These are phyloP conservation scores for Cylindroiulus punctatus DNA, from an alignment of 2,888 invertebrate genomes.

Conservation along the genomic window DNA sequence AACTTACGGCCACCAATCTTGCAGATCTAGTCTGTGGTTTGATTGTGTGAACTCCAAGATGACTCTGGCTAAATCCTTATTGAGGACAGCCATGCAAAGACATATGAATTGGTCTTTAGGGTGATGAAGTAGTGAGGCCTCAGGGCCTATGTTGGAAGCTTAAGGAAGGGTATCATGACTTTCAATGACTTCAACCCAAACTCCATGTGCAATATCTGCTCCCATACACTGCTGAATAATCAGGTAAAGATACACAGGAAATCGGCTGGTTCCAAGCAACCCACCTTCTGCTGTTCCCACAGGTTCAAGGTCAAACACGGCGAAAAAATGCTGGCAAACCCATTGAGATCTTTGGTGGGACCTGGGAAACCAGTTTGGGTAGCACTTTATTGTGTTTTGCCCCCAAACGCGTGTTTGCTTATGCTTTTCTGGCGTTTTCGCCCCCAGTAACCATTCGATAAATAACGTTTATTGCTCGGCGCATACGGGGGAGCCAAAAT, in stretches of 20 bases:
- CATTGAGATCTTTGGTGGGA: neutral
- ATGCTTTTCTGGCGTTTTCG: constrained; percentile 1
- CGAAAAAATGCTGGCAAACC: neutral
- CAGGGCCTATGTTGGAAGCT: too few relatives aligned
- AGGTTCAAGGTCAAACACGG: neutral
- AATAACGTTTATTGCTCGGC: neutral
- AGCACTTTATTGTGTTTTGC: constrained; percentile 24
- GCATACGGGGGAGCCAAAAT: neutral
- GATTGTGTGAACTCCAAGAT: too few relatives aligned
- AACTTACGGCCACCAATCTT: too few relatives aligned
- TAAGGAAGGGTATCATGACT: too few relatives aligned
- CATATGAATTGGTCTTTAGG: too few relatives aligned
- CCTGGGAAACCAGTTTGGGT: neutral
- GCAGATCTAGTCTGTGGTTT: too few relatives aligned
- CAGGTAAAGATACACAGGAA: neutral
- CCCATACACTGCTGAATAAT: neutral
- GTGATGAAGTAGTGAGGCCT: too few relatives aligned
- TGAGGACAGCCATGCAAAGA: too few relatives aligned
- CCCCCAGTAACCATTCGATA: constrained; percentile 1
- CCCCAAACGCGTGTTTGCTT: constrained; percentile 25
- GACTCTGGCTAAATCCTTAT: too few relatives aligned
- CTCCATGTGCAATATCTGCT: too few relatives aligned
- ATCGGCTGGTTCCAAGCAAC: neutral
- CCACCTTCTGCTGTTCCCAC: neutral
- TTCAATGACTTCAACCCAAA: too few relatives aligned